Conservation (phyloP, 2,888 invertebrate genomes). For the Thysanoteuthis rhombus region DNA sequence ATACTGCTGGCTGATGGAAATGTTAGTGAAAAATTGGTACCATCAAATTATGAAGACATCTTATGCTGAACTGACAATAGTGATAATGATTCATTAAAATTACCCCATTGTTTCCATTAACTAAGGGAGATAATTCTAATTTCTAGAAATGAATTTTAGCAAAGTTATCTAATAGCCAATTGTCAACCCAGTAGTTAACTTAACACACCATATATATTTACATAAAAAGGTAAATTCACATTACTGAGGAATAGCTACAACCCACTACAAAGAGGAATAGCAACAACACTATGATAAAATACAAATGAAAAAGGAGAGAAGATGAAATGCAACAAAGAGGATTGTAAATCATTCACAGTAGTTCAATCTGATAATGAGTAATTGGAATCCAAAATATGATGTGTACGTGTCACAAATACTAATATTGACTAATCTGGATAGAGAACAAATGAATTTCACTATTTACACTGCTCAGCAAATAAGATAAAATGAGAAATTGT, state of each 20-base stretch:
- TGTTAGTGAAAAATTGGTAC: no score
- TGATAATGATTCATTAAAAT: neutral
- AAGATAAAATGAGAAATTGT: neutral
- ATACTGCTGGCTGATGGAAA: no score
- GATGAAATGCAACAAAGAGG: neutral
- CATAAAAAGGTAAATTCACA: no score
- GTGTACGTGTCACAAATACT: neutral
- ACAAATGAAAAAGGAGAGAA: neutral
- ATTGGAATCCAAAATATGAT: neutral
- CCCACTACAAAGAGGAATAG: neutral
- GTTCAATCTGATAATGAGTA: neutral
- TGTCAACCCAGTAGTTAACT: no score
- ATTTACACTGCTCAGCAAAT: neutral
- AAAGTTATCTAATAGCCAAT: no score
- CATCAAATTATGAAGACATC: neutral
- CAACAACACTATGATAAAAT: neutral
- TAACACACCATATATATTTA: no score
- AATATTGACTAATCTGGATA: neutral
- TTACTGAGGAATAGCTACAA: no score
- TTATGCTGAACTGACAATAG: neutral
- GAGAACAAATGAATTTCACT: neutral
- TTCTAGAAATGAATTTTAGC: no score
- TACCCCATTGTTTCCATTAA: neutral
- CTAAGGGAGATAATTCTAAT: no score
- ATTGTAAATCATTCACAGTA: neutral